These are phyloP conservation scores for Hylaea fasciaria DNA, from an alignment of 2,888 invertebrate species.

Conservation along the genomic window DNA sequence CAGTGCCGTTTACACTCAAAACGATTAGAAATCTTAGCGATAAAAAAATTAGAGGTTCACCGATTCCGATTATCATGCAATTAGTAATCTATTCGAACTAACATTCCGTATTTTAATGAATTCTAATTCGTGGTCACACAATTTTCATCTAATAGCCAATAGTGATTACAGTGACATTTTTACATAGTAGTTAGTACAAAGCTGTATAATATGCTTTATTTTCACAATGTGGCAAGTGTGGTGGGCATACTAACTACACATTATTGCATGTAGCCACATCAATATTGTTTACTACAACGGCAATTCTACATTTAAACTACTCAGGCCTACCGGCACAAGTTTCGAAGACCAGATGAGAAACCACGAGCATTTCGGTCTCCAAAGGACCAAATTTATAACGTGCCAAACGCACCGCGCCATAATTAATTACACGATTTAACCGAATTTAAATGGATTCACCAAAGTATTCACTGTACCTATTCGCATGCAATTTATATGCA, in stretches of 20 bases:
- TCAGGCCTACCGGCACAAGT: neutral
- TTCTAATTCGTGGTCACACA: constrained; percentile 5
- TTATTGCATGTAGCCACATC: constrained; percentile 1
- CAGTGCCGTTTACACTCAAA: constrained; percentile 3
- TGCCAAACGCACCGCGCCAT: too few species aligned
- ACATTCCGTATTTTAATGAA: neutral
- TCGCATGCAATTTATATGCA: too few species aligned
- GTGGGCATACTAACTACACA: constrained; percentile 15
- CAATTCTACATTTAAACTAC: constrained; percentile 14
- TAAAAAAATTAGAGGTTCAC: neutral
- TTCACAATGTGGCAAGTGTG: constrained; percentile 22
- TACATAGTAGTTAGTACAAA: too few species aligned
- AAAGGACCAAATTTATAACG: too few species aligned
- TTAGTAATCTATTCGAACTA: constrained; percentile 5
- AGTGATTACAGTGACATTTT: constrained; percentile 9
- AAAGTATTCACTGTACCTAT: too few species aligned
- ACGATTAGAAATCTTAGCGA: neutral
- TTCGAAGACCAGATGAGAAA: neutral
- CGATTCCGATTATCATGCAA: constrained; percentile 9
- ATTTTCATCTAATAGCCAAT: constrained; percentile 7
- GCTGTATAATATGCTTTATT: constrained; percentile 1
- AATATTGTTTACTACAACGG: constrained; percentile 16
- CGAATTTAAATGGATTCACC: too few species aligned
- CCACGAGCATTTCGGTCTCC: too few species aligned
- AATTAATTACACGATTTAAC: too few species aligned